These are phyloP conservation scores for Altica lythri DNA, from an alignment of 2,888 invertebrate species.

Conservation along the genomic window DNA sequence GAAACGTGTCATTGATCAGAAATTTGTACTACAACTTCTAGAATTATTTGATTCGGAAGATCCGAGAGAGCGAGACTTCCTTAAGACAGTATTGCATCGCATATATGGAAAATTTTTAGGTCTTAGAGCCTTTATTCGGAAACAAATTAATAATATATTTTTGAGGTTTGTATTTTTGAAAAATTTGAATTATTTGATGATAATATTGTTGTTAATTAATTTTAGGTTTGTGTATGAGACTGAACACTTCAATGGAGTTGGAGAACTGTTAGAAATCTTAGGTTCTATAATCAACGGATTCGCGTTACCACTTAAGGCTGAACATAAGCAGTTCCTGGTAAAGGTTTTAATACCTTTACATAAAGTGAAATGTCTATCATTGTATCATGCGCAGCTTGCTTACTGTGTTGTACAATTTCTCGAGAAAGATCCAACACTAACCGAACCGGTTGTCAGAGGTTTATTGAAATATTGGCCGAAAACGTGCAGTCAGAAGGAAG, in stretches of 20 bases:
- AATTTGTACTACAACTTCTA: constrained; percentile 93
- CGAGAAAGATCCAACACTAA: constrained; percentile 88
- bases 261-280: constrained; percentile 93
- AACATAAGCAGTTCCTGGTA: constrained; percentile 96
- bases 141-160: constrained; percentile 98
- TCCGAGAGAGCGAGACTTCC: constrained; percentile 93
- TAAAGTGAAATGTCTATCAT: constrained; percentile 79
- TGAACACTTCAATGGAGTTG: constrained; percentile 97
- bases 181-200: background rate
- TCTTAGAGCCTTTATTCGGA: constrained; percentile 93
- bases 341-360: constrained; percentile 65
- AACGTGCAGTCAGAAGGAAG: constrained; percentile 98
- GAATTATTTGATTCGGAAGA: constrained; percentile 98
- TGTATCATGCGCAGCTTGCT: constrained; percentile 97
- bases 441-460: constrained; percentile 92
- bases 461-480: constrained; percentile 98
- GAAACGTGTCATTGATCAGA: constrained; percentile 87
- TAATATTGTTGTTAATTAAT: constrained; percentile 28
- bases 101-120: constrained; percentile 98
- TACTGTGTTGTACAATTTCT: constrained; percentile 99
- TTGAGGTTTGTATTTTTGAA: constrained; percentile 64
- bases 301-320: constrained; percentile 95
- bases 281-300: constrained; percentile 99
- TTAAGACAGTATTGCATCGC: constrained; percentile 96
- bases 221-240: constrained; percentile 97